phyloP scores from a whole-genome alignment of 2,113 vertebrate species.

The Campylorhamphus procurvoides region DNA sequence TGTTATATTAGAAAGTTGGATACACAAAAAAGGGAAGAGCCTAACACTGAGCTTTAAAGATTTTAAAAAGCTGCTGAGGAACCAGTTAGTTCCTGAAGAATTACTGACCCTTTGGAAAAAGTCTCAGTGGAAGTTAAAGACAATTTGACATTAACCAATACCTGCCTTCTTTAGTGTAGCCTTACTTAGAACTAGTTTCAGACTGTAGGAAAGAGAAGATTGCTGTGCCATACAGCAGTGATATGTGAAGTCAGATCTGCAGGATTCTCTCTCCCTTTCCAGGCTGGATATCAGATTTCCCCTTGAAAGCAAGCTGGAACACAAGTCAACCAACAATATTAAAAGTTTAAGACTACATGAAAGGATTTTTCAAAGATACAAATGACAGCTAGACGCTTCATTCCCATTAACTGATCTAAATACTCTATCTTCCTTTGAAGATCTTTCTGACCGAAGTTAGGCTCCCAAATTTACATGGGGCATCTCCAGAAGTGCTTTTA shows the following conservation, averaged over 20 bases:
- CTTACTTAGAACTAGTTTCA: not conserved
- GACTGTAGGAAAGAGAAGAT: not conserved
- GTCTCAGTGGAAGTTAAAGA: not conserved
- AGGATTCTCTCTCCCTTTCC: constrained; percentile 2
- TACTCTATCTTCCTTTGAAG: not conserved
- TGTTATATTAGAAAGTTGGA: not conserved
- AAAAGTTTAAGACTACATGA: constrained; percentile 12
- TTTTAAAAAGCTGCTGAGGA: not conserved
- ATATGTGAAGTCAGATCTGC: not conserved
- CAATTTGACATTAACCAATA: not conserved
- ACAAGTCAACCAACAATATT: constrained; percentile 22
- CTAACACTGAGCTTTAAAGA: not conserved
- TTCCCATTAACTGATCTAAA: not conserved
- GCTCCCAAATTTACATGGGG: not conserved
- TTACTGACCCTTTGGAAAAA: not conserved
- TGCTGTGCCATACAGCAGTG: not conserved
- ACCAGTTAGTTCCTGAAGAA: not conserved
- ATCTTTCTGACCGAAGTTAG: not conserved
- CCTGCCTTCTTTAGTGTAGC: not conserved
- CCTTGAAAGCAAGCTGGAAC: constrained; percentile 29
- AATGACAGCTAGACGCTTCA: not conserved
- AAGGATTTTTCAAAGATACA: not conserved
- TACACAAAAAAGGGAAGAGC: not conserved
- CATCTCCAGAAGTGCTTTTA: not conserved
- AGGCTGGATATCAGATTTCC: constrained; percentile 1